Evolutionary conservation across 2,113 vertebrate genomes (phyloP), one percentile per base, ranked within the genome.

Genomic region (Pachycephala philippinensis): DNA sequence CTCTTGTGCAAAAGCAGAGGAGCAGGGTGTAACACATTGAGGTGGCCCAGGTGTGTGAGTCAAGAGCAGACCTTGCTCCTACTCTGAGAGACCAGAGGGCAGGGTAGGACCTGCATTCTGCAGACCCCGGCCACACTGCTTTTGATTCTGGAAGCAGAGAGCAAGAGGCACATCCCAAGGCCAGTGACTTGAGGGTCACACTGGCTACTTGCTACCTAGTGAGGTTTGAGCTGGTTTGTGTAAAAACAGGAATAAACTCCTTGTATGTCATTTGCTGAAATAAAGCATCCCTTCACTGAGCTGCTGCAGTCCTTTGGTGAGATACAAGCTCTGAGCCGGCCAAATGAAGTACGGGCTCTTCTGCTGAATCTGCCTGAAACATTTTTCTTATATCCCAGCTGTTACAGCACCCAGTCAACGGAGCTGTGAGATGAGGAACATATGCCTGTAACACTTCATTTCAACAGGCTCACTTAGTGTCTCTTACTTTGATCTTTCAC

Each of bases 401-500:
- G 96, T 96, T 97, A 96, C 92, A 95, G 92, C 92, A 96, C 83
- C 90, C 93, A 96, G 93, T 90, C 37, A 60, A 95, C 2, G 12
- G 95, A 96, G 85, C 86, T 96, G 95, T 94, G 93, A 96, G 95
- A 97, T 96, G 93, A 97, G 56, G 92, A 97, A 96, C 96, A 96
- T 96, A 97, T 97, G 95, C 90, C 95, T 95, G 76, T 94, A 97
- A 96, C 96, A 97, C 96, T 96, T 97, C 95, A 95, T 97, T 97
- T 96, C 95, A 96, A 96, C 95, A 95, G 90, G 92, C 93, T 94
- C 75, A 86, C 75, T 96, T 94, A 95, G 92, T 93, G 87, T 93
- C 93, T 96, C 92, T 96, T 94, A 66, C 93, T 97, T 97, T 97
- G 96, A 96, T 96, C 95, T 96, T 96, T 96, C 92, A 81, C 87